Conservation (phyloP, 2,888 invertebrate genomes). For the Nephrotoma guestfalica region DNA sequence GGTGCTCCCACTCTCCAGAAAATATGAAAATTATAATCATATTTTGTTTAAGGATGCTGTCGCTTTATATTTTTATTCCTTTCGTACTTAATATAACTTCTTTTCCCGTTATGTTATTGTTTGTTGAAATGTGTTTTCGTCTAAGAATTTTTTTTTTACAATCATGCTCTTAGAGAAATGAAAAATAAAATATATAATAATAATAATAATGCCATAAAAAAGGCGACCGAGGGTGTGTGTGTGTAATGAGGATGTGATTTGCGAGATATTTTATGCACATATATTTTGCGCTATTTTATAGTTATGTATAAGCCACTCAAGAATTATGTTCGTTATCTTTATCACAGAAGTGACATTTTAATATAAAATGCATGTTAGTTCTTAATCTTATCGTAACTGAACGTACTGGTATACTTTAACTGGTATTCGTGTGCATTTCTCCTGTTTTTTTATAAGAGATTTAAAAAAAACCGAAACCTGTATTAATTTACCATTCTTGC, state of each 20-base stretch:
- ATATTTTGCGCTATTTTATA: no score
- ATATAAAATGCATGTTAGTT: no score
- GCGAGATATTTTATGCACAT: background rate
- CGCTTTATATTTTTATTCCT: background rate
- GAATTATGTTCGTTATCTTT: no score
- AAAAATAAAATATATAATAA: background rate
- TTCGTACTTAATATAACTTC: background rate
- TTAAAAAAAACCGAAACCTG: no score
- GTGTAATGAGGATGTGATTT: background rate
- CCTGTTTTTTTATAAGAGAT: no score
- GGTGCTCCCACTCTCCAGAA: background rate
- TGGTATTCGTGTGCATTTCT: no score
- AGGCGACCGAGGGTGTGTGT: background rate
- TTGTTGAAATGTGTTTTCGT: background rate
- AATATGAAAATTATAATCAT: background rate
- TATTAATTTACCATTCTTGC: no score
- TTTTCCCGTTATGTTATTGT: background rate
- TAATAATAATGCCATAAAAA: background rate
- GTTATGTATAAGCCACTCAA: no score
- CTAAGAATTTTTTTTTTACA: background rate
- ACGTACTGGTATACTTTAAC: no score
- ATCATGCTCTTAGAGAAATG: background rate
- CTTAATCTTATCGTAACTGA: no score
- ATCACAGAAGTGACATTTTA: no score
- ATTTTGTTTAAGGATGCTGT: background rate